phyloP scores from a whole-genome alignment of 2,113 vertebrate species.

The Nicator chloris region DNA sequence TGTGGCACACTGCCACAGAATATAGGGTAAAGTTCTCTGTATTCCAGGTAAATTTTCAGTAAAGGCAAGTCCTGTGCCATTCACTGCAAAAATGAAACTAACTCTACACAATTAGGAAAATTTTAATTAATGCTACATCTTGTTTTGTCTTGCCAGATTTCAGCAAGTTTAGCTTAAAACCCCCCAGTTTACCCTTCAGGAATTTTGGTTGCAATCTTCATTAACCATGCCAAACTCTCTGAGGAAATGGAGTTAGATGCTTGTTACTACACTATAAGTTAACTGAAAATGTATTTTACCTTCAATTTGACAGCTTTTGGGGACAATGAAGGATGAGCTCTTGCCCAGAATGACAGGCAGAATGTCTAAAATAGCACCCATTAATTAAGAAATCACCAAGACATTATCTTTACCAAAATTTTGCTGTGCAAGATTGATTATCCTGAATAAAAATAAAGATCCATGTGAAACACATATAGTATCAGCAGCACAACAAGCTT shows the following conservation, averaged over 20 bases:
- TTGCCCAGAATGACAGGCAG: not conserved
- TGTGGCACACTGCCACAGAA: too few species aligned
- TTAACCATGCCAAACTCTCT: not conserved
- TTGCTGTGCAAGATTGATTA: not conserved
- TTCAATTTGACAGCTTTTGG: not conserved
- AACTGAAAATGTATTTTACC: not conserved
- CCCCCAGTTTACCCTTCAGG: fast-evolving
- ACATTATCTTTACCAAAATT: not conserved
- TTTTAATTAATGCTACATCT: not conserved
- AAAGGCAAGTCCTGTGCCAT: not conserved
- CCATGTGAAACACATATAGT: not conserved
- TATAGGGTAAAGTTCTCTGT: not conserved
- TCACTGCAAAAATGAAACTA: not conserved
- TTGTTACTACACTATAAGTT: not conserved
- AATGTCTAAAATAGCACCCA: not conserved
- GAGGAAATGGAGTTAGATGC: not conserved
- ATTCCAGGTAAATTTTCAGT: not conserved
- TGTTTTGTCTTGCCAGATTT: not conserved
- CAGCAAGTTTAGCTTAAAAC: not conserved
- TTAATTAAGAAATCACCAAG: not conserved
- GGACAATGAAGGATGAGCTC: not conserved
- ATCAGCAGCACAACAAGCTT: not conserved
- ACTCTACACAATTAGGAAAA: not conserved
- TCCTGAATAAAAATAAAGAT: not conserved
- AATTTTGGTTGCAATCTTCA: not conserved